Evolutionary conservation across 2,797 vertebrate species (phyloP).

Genomic region (Crypturellus tataupa): DNA sequence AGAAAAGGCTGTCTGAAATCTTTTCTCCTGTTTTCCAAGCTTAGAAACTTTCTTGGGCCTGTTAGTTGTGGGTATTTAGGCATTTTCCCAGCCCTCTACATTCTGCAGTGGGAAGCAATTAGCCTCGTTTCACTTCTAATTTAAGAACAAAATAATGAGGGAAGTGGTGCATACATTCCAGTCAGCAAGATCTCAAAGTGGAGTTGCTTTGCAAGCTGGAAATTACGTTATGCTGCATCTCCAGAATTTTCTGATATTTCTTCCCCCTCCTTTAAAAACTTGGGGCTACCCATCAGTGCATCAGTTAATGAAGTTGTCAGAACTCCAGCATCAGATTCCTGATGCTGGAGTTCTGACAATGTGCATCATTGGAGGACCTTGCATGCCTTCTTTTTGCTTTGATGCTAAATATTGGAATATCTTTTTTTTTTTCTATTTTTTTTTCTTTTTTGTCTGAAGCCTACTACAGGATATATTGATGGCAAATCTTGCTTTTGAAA

Average conservation of each 20-base stretch:
- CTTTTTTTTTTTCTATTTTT: not conserved
- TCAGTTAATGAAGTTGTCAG: not conserved
- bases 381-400: not conserved
- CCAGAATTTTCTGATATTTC: not conserved
- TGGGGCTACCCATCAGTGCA: not conserved
- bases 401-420: not conserved
- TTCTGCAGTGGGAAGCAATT: not conserved
- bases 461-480: accelerated
- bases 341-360: not conserved
- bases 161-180: accelerated
- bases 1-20: not conserved
- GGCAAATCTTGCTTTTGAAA: not conserved
- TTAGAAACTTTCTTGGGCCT: not conserved
- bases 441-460: not conserved
- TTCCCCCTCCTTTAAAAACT: too few relatives aligned
- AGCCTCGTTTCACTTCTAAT: not conserved
- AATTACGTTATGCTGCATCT: not conserved
- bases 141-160: not conserved
- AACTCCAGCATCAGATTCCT: too few relatives aligned
- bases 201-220: not conserved
- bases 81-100: not conserved
- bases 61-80: not conserved
- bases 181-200: not conserved
- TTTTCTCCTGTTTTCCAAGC: not conserved
- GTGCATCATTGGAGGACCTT: not conserved